These are phyloP conservation scores for Onychorhynchus coronatus DNA, from an alignment of 2,113 vertebrate genomes.

Conservation along the genomic window DNA sequence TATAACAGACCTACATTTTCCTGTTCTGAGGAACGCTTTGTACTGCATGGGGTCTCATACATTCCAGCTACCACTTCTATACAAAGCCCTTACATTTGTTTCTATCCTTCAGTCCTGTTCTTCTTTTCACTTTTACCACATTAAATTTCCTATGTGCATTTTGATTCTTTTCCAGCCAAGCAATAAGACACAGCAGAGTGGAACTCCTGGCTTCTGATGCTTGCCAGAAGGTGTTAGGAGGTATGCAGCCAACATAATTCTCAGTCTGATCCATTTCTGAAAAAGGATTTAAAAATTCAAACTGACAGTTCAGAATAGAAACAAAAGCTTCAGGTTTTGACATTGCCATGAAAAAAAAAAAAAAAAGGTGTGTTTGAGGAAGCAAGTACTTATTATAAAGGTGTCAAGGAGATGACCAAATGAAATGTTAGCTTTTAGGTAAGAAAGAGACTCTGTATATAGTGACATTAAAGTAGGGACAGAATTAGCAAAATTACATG, in stretches of 20 bases:
- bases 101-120: not conserved
- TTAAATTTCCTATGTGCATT: not conserved
- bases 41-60: not conserved
- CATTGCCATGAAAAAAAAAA: not conserved
- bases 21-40: not conserved
- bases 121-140: conserved; percentile 2
- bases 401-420: not conserved
- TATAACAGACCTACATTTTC: not conserved
- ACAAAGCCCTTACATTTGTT: not conserved
- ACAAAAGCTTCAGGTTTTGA: not conserved
- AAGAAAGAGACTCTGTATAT: not conserved
- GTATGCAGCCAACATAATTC: not conserved
- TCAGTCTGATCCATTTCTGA: not conserved
- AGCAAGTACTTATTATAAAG: not conserved
- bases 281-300: conserved; percentile 28
- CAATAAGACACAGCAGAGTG: not conserved
- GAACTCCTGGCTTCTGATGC: conserved; percentile 25
- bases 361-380: not conserved
- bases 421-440: not conserved
- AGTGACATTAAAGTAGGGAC: not conserved
- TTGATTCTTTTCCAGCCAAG: conserved; percentile 21
- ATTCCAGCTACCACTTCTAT: not conserved
- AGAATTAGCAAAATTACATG: conserved; percentile 2
- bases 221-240: conserved; percentile 36
- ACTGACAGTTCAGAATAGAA: conserved; percentile 8